Percentiles rank a stretch among this genome's conserved stretches.
Conservation (phyloP, 2,797 vertebrate species). For the Thripadectes ignobilis region DNA sequence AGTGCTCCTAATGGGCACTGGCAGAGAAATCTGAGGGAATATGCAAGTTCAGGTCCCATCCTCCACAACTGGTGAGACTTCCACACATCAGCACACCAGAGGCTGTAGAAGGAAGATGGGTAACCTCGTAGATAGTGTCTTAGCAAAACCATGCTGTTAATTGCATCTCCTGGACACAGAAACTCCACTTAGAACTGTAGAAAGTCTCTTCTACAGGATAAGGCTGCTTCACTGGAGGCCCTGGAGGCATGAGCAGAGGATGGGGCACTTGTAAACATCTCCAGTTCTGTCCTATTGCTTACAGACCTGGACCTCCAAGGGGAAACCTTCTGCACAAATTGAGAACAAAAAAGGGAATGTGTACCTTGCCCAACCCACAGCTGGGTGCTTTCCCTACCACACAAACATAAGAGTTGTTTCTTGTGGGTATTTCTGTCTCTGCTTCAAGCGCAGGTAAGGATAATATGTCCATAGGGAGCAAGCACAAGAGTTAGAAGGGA, state of each 20-base stretch:
- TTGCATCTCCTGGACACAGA: conserved; percentile 82
- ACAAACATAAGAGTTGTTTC: not conserved
- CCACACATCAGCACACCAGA: conserved; percentile 87
- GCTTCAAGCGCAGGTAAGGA: not conserved
- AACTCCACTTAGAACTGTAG: conserved; percentile 77
- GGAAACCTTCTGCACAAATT: not conserved
- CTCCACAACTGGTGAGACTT: not conserved
- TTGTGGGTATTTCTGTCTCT: not conserved
- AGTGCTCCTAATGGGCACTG: no score
- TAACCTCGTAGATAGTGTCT: conserved; percentile 88
- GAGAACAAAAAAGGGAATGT: not conserved
- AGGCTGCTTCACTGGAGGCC: not conserved
- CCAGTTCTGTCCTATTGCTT: not conserved
- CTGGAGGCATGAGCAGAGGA: not conserved
- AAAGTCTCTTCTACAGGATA: conserved; percentile 77
- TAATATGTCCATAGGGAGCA: not conserved
- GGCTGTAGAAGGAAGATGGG: conserved; percentile 85
- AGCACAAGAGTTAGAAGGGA: not conserved
- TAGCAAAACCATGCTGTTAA: conserved; percentile 85
- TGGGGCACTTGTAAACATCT: not conserved
- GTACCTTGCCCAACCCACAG: no score
- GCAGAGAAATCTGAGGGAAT: not conserved
- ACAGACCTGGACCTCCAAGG: not conserved
- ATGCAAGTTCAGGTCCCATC: not conserved
- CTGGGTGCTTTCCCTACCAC: not conserved